Evolutionary conservation across 2,888 invertebrate genomes (phyloP), one percentile per base, ranked within the genome.

Genomic region (Lasioglossum morio): DNA sequence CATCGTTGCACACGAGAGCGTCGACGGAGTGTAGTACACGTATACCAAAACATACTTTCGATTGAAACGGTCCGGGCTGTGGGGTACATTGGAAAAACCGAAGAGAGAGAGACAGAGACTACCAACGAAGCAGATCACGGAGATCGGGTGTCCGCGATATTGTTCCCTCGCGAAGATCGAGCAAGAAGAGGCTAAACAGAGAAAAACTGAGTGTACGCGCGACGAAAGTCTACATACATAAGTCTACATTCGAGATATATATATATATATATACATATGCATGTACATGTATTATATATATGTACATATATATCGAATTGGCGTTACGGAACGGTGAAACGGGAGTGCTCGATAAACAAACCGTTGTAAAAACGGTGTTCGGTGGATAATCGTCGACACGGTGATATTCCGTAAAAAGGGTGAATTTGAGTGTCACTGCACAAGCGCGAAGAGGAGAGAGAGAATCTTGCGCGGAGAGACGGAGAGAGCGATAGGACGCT

Each of bases 401-500:
- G 74, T 34, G 63, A 81, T 87, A 63, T 63, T 53, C 76, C n/a
- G 57, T 1, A 57, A 57, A 82, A 83, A 87, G 80, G 78, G 80
- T 77, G 81, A 79, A 83, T 87, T 87, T 85, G 87, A 88, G 88
- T 77, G 85, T 83, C 88, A 85, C 87, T 88, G 88, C 82, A 79
- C 82, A 81, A 87, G 81, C 75, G 82, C 75, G 79, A 81, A 83
- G 74, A 77, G 72, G 80, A 85, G 79, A 73, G 81, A 88, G 79
- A 78, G 43, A 72, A 43, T 57, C 53, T 81, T 63, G 74, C 37
- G 66, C 66, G 4, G 79, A 37, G 57, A 57, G 73, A 88, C 78
- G 14, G 84, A 87, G 90, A 90, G 37, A 75, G 72, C 88, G 88
- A 92, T 86, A 90, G 90, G 92, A 92, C 92, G 92, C 92, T 92